Evolutionary conservation across 2,888 invertebrate species (phyloP).

Genomic region (Drosophila glabriapex): DNA sequence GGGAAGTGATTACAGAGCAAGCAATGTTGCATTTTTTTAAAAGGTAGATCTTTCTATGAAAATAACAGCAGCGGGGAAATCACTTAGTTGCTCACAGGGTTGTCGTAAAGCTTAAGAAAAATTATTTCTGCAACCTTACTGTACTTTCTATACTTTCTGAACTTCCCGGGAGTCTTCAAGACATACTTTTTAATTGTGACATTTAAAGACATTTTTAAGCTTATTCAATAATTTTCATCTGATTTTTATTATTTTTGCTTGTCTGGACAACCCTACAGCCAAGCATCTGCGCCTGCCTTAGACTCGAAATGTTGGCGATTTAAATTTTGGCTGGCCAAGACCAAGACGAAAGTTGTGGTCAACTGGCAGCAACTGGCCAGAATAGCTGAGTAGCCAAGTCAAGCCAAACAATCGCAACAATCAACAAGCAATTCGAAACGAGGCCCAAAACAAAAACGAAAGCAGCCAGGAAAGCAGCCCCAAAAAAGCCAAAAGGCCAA

Average conservation of each 20-base stretch:
- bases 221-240: background rate
- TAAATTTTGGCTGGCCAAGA: slow-evolving; percentile 49
- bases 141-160: background rate
- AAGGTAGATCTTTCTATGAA: too few relatives aligned
- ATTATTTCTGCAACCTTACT: too few relatives aligned
- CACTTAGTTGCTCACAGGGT: too few relatives aligned
- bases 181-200: background rate
- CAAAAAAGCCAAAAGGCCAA: slow-evolving; percentile 38
- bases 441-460: slow-evolving; percentile 30
- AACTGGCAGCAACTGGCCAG: slow-evolving; percentile 16
- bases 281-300: slow-evolving; percentile 40
- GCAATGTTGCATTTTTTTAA: too few relatives aligned
- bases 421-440: slow-evolving; percentile 73
- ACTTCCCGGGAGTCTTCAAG: background rate
- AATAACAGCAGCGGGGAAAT: too few relatives aligned
- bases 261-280: slow-evolving; percentile 42
- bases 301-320: slow-evolving; percentile 50
- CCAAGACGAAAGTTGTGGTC: background rate
- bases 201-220: background rate
- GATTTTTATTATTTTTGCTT: background rate
- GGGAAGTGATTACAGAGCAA: too few relatives aligned
- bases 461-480: slow-evolving; percentile 1
- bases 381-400: slow-evolving; percentile 11
- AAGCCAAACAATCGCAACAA: slow-evolving; percentile 66
- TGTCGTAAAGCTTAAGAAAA: too few relatives aligned